Evolutionary conservation across 1,140 invertebrate genomes (phyloP), one percentile per base, ranked within the genome.

Genomic region (Cherax quadricarinatus): DNA sequence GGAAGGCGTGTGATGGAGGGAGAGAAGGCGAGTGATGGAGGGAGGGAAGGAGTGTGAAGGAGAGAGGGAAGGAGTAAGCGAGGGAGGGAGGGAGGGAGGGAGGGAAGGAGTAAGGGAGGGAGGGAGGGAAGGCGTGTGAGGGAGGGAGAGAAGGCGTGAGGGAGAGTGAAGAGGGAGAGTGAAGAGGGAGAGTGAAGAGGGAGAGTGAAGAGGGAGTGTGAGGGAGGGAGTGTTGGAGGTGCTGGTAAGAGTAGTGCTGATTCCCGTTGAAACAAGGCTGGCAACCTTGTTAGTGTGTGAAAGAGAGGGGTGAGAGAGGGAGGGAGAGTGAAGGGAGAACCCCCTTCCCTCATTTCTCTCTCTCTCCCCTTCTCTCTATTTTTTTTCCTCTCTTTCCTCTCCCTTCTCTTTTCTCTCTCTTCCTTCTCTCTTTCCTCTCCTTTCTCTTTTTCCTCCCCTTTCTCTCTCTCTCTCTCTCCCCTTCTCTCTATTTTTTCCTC

Each of bases 221-320:
- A 14, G 4, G 21, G 66, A n/a, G 41, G 79, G 21, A 4, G 80
- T n/a, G n/a, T 62, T 83, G 18, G 80, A 84, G 82, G 89, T 79
- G 83, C 62, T 48, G 82, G 18, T 53, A 91, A 91, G 89, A 86
- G 89, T 79, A 81, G 82, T 83, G 89, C 89, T 85, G 89, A 91
- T 91, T 83, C 89, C 70, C 51, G 89, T 82, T 91, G 89, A 91
- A 91, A 91, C 89, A 91, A 85, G 89, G 89, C 89, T 85, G 82
- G 89, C 82, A 91, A 91, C 89, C 89, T 91, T 91, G 89, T 91
- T 91, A 87, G 85, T 30, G 66, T 66, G 88, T 70, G 89, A 91
- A 79, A 49, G 79, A 66, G 88, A n/a, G n/a, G n/a, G n/a, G n/a
- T n/a, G n/a, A n/a, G 30, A 1, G 30, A 41, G 62, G 88, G 66